Evolutionary conservation across 2,888 invertebrate species (phyloP), one percentile per base, ranked within the genome.

Genomic region (Leptogaster cylindrica): DNA sequence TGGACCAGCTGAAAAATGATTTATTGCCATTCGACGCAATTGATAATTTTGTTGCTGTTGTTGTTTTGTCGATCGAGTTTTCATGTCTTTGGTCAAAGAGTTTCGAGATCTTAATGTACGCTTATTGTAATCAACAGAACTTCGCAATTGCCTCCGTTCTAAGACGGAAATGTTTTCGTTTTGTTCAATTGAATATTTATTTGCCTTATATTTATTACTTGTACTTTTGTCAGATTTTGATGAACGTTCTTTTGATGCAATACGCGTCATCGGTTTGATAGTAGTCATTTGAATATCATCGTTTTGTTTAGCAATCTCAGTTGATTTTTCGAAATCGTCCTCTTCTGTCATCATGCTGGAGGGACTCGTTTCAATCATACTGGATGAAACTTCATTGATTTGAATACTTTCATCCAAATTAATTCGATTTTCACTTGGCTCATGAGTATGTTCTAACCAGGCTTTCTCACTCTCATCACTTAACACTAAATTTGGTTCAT

Each of bases 361-460:
- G 4, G 39, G 12, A 12, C 12, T 31, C 27, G 55, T 52, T 46
- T 83, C 82, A 6, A 84, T 83, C 44, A 85, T 86, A 73, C 86
- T 87, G 1, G 88, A 88, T 1, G 88, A 87, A 14, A 88, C 86
- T 77, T 88, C 88, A 77, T 88, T 85, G 71, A 88, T 88, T 78
- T 88, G 88, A 44, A 88, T 87, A 31, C 83, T 77, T 68, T 77
- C 79, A 71, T 83, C 83, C 69, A 65, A 48, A 33, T 20, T 28
- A 14, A 46, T 28, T 16, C 33, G 14, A 31, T 51, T 41, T 16
- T 25, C 27, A 18, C 31, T 48, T 8, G 63, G 31, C n/a, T 28
- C 16, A 16, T 52, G 52, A 8, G 31, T 31, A 65, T 39, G 52
- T 6, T 39, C 51, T 25, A 36, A 28, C 44, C 23, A 28, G 25